Evolutionary conservation across 37 sponge, comb jelly and placozoan species (phyloP), one percentile per base, ranked within the genome.

Genomic region (Cladorhizidae sp.): DNA sequence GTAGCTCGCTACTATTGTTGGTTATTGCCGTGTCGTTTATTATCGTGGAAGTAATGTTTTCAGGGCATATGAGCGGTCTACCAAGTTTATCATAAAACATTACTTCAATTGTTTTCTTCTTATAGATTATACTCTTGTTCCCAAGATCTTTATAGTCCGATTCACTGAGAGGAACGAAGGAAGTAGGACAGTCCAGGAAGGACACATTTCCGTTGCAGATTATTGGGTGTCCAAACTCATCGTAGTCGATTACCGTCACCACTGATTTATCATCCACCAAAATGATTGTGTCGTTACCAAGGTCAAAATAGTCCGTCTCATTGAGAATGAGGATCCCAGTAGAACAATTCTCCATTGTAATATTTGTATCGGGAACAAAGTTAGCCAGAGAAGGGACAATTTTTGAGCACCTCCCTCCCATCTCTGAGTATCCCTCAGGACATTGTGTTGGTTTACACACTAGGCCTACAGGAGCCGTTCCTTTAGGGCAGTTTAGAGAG

Each of bases 311-410:
- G 43, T 81, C 81, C 1, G 81, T 40, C 33, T 70, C 62, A 41
- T 81, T 80, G 21, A 80, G 40, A 32, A 35, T 40, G 2, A 80
- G 8, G 5, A 80, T 43, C 39, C 33, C 40, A 20, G 70, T 68
- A 5, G 70, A 40, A 25, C 80, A 80, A 57, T 76, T 76, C 15
- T 3, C 17, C 23, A 54, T 55, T 1, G 15, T 17, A n/a, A n/a
- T n/a, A n/a, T n/a, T n/a, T 6, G 23, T 8, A 38, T n/a, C 17
- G 8, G 36, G 32, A 29, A 22, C 1, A 14, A 56, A 1, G 1
- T 3, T n/a, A 12, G 36, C 70, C 63, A 18, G 74, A 69, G 2
- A 77, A 81, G 40, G 80, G 6, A 65, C 85, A 85, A n/a, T 29
- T 9, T 40, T 25, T 23, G 41, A 6, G 39, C 81, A 81, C 6